A percentile compares a stretch with the other conserved stretches of the same genome.
phyloP scores from a whole-genome alignment of 2,888 invertebrate species.

The Timandra comae region DNA sequence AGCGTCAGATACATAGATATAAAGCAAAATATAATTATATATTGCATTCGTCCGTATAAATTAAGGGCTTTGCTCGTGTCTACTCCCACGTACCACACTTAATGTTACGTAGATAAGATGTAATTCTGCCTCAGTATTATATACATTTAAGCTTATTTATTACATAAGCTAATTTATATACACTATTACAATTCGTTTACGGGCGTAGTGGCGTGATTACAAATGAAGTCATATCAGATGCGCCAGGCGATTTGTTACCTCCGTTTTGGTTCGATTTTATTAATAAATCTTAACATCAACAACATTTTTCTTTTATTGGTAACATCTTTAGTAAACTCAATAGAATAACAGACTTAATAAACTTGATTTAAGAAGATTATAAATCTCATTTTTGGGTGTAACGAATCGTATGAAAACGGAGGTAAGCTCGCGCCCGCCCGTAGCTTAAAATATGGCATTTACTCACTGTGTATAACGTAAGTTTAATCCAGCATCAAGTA shows the following conservation, averaged over 20 bases:
- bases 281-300: too few relatives aligned
- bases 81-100: slow-evolving; percentile 73
- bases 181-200: slow-evolving; percentile 70
- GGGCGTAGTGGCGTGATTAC: slow-evolving; percentile 68
- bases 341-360: too few relatives aligned
- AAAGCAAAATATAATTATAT: slow-evolving; percentile 76
- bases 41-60: slow-evolving; percentile 77
- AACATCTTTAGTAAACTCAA: too few relatives aligned
- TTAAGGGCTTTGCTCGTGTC: slow-evolving; percentile 76
- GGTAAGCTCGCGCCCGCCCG: slow-evolving; percentile 54
- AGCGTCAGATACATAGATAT: slow-evolving; percentile 77
- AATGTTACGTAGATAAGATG: slow-evolving; percentile 76
- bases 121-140: slow-evolving; percentile 78
- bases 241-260: slow-evolving; percentile 48
- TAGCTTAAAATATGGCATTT: slow-evolving; percentile 66
- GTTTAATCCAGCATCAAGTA: slow-evolving; percentile 65
- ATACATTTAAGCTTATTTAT: slow-evolving; percentile 77
- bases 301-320: too few relatives aligned
- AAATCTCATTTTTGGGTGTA: slow-evolving; percentile 2
- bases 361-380: too few relatives aligned
- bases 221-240: slow-evolving; percentile 72
- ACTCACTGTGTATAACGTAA: slow-evolving; percentile 71
- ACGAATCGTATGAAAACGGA: slow-evolving; percentile 33
- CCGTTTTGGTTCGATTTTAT: slow-evolving; percentile 38
- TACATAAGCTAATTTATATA: slow-evolving; percentile 76